Conservation (phyloP, 2,797 vertebrate species). For the Pelodytes ibericus region DNA sequence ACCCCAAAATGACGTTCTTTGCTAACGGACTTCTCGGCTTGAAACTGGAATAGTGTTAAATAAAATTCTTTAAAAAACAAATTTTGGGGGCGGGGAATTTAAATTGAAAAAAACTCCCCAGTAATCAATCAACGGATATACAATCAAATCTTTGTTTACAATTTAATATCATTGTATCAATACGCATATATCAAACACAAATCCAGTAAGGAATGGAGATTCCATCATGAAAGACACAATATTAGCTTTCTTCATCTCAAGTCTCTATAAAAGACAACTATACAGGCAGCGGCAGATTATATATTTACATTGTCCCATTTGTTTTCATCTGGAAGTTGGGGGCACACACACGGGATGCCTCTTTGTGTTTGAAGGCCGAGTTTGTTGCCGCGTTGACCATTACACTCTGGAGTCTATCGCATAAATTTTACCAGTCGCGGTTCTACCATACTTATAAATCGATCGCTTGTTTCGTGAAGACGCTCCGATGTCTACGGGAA, state of each 20-base stretch:
- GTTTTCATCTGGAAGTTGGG: conserved; percentile 3
- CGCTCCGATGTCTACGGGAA: conserved; percentile 53
- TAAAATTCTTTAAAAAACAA: too few relatives aligned
- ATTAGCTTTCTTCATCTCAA: neutral
- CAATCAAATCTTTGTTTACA: neutral
- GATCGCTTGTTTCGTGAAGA: conserved; percentile 27
- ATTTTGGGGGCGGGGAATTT: too few relatives aligned
- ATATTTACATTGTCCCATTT: conserved; percentile 21
- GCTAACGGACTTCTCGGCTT: too few relatives aligned
- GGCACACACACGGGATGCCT: neutral
- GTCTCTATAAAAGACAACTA: conserved; percentile 37
- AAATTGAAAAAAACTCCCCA: too few relatives aligned
- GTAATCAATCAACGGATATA: too few relatives aligned
- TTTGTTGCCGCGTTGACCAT: conserved; percentile 35
- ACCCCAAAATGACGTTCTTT: too few relatives aligned
- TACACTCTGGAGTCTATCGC: conserved; percentile 67
- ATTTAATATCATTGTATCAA: neutral
- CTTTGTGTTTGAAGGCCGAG: neutral
- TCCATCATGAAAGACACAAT: neutral
- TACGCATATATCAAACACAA: neutral
- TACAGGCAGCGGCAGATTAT: neutral
- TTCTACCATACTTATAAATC: conserved; percentile 39
- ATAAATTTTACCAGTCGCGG: conserved; percentile 62
- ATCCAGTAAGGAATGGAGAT: neutral
- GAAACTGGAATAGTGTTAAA: too few relatives aligned